These are phyloP conservation scores for Acromyrmex charruanus DNA, from an alignment of 1,140 invertebrate genomes.

Conservation along the genomic window DNA sequence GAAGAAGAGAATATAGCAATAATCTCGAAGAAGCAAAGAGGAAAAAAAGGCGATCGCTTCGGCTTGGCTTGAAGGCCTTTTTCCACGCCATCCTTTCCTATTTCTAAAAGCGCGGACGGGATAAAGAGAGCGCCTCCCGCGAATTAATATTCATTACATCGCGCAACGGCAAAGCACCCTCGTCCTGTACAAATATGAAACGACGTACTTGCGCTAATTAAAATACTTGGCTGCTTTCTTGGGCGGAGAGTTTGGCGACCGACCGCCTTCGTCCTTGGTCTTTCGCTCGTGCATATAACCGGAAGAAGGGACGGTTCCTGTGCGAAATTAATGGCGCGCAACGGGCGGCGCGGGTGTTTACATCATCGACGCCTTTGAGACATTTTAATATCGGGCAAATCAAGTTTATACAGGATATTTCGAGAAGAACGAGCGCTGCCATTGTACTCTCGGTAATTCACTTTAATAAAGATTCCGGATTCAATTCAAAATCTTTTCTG, in stretches of 20 bases:
- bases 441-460: background rate
- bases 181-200: conserved; percentile 79
- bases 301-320: conserved; percentile 13
- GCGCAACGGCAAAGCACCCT: conserved; percentile 67
- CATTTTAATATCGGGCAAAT: conserved; percentile 24
- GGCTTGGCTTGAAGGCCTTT: conserved; percentile 37
- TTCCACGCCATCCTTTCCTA: conserved; percentile 8
- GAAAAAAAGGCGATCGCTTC: conserved; percentile 34
- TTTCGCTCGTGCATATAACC: conserved; percentile 6
- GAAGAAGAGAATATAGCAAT: conserved; percentile 67
- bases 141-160: conserved; percentile 83
- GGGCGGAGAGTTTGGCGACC: conserved; percentile 41
- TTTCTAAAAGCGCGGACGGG: background rate
- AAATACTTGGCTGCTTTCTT: conserved; percentile 80
- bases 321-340: conserved; percentile 26
- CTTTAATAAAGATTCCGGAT: background rate
- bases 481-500: background rate
- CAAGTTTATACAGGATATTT: conserved; percentile 23
- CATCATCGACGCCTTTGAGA: conserved; percentile 62
- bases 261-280: conserved; percentile 12
- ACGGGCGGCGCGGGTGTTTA: background rate
- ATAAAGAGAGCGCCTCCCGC: conserved; percentile 43
- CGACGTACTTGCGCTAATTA: conserved; percentile 83
- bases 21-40: conserved; percentile 45
- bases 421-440: background rate